Evolutionary conservation across 2,888 invertebrate genomes (phyloP).

Genomic region (Tetramorium bicarinatum): DNA sequence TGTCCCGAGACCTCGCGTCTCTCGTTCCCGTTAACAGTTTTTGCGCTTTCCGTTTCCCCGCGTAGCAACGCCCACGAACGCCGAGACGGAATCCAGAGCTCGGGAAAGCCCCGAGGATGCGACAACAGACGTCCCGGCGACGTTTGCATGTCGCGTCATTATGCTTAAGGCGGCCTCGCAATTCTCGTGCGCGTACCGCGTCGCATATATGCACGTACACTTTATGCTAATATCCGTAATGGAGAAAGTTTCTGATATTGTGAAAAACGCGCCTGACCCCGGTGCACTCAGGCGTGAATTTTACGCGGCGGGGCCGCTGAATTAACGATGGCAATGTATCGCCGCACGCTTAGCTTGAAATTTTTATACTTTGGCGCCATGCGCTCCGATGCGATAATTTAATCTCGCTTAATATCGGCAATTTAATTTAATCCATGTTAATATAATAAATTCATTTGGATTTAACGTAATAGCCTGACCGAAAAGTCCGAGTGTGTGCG

Average conservation of each 20-base stretch:
- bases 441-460: slow-evolving; percentile 22
- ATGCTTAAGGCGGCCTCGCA: neutral
- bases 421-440: slow-evolving; percentile 28
- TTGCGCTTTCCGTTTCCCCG: slow-evolving; percentile 13
- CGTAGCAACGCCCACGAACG: slow-evolving; percentile 40
- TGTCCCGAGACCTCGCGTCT: neutral
- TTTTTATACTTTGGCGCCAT: neutral
- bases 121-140: neutral
- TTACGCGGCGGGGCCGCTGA: slow-evolving; percentile 1
- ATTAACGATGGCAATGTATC: slow-evolving; percentile 22
- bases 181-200: neutral
- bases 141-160: slow-evolving; percentile 7
- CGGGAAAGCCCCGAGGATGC: slow-evolving; percentile 8
- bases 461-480: slow-evolving; percentile 18
- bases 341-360: slow-evolving; percentile 7
- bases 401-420: slow-evolving; percentile 14
- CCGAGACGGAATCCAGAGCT: slow-evolving; percentile 13
- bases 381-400: slow-evolving; percentile 19
- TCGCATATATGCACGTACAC: neutral
- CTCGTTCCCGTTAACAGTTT: slow-evolving; percentile 22
- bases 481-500: neutral
- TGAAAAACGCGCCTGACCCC: slow-evolving; percentile 41
- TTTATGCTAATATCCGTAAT: slow-evolving; percentile 51
- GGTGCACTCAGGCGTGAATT: slow-evolving; percentile 15
- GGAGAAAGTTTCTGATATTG: slow-evolving; percentile 46